Percentiles rank a stretch among this genome's conserved stretches.
phyloP scores from a whole-genome alignment of 2,797 vertebrate species.

The Notolepis coatsorum region DNA sequence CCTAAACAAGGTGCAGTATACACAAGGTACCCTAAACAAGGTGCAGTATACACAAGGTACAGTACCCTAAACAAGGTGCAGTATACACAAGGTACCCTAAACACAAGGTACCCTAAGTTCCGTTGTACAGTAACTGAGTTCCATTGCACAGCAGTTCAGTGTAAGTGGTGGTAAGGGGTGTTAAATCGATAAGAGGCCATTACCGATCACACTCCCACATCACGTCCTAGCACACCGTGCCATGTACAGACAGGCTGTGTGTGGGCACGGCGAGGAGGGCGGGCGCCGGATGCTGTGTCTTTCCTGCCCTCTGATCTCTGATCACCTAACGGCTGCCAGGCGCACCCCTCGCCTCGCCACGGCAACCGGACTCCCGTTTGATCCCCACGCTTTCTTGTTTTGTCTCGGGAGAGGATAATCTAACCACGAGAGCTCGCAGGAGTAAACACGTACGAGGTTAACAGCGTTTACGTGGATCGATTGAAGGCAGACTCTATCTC shows the following conservation, averaged over 20 bases:
- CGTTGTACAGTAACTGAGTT: too few species aligned
- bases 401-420: slow-evolving; percentile 9
- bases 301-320: slow-evolving; percentile 30
- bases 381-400: slow-evolving; percentile 7
- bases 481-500: neutral
- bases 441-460: neutral
- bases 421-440: neutral
- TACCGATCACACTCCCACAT: too few species aligned
- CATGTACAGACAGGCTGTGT: slow-evolving; percentile 19
- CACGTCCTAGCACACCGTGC: too few species aligned
- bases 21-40: too few species aligned
- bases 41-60: too few species aligned
- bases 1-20: too few species aligned
- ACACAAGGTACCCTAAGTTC: too few species aligned
- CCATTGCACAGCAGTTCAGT: too few species aligned
- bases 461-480: neutral
- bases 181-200: too few species aligned
- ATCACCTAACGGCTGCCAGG: slow-evolving; percentile 9
- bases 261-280: neutral
- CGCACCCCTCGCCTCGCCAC: neutral
- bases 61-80: too few species aligned
- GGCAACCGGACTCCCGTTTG: neutral
- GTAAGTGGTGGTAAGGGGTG: too few species aligned
- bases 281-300: neutral
- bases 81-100: too few species aligned